Percentiles rank a stretch among this genome's conserved stretches.
Evolutionary conservation across 2,113 vertebrate genomes (phyloP).

Genomic region (Zosterops lateralis): DNA sequence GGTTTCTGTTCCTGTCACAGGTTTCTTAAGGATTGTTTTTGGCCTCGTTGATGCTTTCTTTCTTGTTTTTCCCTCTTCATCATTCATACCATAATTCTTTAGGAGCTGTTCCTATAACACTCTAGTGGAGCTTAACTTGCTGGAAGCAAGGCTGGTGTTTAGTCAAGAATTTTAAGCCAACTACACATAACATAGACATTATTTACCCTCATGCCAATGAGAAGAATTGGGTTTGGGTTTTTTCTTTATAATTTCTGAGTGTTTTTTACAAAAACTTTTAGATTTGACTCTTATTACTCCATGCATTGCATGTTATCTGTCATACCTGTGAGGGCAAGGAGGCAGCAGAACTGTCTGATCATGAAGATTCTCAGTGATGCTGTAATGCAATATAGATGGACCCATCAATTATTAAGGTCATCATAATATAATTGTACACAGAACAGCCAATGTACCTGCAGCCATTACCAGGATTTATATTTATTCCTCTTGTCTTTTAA

Average conservation of each 20-base stretch:
- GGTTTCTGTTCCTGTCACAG: neutral
- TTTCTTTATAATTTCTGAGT: neutral
- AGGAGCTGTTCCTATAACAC: neutral
- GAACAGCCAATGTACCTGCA: neutral
- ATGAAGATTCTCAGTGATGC: neutral
- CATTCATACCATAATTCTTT: neutral
- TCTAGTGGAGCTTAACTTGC: neutral
- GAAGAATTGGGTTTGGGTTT: fast-evolving
- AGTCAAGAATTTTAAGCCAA: neutral
- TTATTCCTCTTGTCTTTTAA: neutral
- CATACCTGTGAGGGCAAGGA: fast-evolving
- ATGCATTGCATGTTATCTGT: neutral
- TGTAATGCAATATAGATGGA: neutral
- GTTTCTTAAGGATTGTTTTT: neutral
- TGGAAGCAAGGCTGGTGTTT: neutral
- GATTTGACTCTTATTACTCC: neutral
- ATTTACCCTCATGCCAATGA: neutral
- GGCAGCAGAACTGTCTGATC: neutral
- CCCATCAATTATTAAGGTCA: neutral
- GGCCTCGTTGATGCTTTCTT: neutral
- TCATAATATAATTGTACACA: neutral
- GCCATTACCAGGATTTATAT: neutral
- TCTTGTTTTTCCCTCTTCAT: neutral
- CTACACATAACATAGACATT: neutral
- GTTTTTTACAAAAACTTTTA: neutral